These are phyloP conservation scores for Sminthurinus signatus DNA, from an alignment of 1,140 invertebrate genomes.

Conservation along the genomic window DNA sequence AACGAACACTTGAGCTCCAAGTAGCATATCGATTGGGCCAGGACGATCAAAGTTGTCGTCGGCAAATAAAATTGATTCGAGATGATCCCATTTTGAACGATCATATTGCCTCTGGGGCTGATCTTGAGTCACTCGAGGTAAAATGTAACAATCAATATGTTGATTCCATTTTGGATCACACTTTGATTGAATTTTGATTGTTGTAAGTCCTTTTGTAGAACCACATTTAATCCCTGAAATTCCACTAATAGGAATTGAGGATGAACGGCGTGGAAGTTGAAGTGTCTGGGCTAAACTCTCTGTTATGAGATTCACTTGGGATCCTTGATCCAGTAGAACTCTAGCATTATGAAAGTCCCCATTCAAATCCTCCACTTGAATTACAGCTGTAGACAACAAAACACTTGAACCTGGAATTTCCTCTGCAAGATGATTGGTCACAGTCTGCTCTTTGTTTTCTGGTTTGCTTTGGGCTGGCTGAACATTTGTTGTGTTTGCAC, in stretches of 20 bases:
- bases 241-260: background rate
- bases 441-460: no score
- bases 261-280: background rate
- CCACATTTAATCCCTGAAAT: background rate
- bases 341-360: background rate
- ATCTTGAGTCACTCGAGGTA: background rate
- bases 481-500: no score
- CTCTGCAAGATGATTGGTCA: background rate
- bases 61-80: conserved; percentile 28
- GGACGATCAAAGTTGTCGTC: conserved; percentile 33
- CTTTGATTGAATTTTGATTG: background rate
- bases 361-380: background rate
- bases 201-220: background rate
- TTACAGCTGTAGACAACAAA: background rate
- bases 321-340: background rate
- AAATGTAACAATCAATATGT: background rate
- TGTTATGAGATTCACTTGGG: background rate
- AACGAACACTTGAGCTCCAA: background rate
- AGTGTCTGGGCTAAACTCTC: background rate
- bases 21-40: background rate
- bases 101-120: background rate
- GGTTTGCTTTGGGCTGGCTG: no score
- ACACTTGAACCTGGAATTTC: background rate
- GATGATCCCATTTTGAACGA: background rate
- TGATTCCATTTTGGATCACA: background rate